These are phyloP conservation scores for Danaus plexippus DNA, from an alignment of 1,140 invertebrate genomes.

Conservation along the genomic window DNA sequence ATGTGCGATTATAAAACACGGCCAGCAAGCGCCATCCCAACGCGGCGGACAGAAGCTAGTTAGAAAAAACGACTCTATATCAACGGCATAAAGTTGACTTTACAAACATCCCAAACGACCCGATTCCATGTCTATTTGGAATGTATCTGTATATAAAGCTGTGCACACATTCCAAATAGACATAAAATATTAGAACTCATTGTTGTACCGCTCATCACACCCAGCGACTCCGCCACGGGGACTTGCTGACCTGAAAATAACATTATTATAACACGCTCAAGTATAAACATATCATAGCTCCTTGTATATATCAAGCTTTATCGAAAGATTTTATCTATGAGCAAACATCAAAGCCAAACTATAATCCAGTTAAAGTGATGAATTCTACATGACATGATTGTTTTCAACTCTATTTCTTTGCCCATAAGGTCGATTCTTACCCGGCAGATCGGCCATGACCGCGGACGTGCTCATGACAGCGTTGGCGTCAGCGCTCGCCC, in stretches of 20 bases:
- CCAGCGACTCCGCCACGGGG: slow-evolving; percentile 62
- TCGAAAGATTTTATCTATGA: too few relatives aligned
- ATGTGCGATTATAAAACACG: slow-evolving; percentile 29
- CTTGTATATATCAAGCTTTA: too few relatives aligned
- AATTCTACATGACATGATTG: too few relatives aligned
- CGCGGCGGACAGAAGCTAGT: slow-evolving; percentile 51
- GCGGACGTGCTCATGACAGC: slow-evolving; percentile 96
- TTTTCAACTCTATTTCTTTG: background rate
- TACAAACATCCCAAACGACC: slow-evolving; percentile 9
- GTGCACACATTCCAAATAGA: slow-evolving; percentile 37
- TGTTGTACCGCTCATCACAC: slow-evolving; percentile 62
- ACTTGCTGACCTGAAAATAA: slow-evolving; percentile 64
- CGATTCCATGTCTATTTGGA: slow-evolving; percentile 40
- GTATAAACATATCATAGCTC: too few relatives aligned
- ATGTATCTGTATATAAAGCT: slow-evolving; percentile 9
- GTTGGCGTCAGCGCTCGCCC: slow-evolving; percentile 82
- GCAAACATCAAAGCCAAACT: too few relatives aligned
- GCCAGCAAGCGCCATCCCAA: slow-evolving; percentile 61
- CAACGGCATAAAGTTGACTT: slow-evolving; percentile 16
- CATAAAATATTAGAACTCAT: slow-evolving; percentile 25
- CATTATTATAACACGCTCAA: slow-evolving; percentile 20
- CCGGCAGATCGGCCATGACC: slow-evolving; percentile 94
- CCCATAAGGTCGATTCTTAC: slow-evolving; percentile 28
- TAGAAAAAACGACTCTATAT: slow-evolving; percentile 12
- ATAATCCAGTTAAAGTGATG: too few relatives aligned